A percentile compares a stretch with the other conserved stretches of the same genome.
phyloP scores from a whole-genome alignment of 2,113 vertebrate species.

The Phasianus colchicus region DNA sequence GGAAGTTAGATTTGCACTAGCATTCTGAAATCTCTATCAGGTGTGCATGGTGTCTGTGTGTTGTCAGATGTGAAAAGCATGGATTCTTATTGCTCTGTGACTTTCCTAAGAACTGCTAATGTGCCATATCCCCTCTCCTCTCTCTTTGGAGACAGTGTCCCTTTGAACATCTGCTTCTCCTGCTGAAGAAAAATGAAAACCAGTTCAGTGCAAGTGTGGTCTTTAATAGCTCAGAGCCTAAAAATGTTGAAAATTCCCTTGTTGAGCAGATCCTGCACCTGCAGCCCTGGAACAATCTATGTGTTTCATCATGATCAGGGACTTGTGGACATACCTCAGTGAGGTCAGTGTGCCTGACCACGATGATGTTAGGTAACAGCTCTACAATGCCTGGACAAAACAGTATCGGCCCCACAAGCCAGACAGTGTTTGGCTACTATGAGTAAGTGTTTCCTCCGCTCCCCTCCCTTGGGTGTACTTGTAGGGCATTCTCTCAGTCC shows the following conservation, averaged over 20 bases:
- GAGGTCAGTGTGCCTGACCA: neutral
- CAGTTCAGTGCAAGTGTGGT: neutral
- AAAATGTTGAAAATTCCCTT: neutral
- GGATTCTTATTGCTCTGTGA: neutral
- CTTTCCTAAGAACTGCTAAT: neutral
- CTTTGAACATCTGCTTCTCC: neutral
- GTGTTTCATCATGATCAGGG: neutral
- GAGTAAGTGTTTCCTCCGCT: neutral
- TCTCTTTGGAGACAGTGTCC: neutral
- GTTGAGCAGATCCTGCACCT: neutral
- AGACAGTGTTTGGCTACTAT: neutral
- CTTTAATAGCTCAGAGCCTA: neutral
- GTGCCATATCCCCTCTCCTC: neutral
- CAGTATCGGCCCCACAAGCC: neutral
- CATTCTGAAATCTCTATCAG: neutral
- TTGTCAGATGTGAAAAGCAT: neutral
- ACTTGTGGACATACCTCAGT: fast-evolving
- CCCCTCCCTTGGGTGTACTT: neutral
- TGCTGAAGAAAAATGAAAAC: neutral
- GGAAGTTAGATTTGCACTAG: constrained; percentile 18
- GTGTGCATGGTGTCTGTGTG: neutral
- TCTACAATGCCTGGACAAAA: neutral
- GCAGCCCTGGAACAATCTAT: neutral
- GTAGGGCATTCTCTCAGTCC: neutral
- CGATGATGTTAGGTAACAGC: neutral